Evolutionary conservation across 1,140 invertebrate genomes (phyloP), one percentile per base, ranked within the genome.

Genomic region (Grapholita molesta): DNA sequence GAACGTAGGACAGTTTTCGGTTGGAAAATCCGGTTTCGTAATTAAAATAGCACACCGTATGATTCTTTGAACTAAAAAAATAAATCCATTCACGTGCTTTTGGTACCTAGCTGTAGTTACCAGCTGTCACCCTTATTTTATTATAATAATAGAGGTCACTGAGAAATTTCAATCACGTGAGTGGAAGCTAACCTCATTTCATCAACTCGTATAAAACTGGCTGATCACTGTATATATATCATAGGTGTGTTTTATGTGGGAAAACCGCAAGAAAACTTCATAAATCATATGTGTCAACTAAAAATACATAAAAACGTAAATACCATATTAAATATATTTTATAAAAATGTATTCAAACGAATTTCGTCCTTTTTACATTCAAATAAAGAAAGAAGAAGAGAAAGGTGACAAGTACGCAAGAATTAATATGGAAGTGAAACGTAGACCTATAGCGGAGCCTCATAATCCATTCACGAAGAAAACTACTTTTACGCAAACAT

Each of bases 341-440:
- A 65, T 21, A 53, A 83, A 77, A 70, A 86, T 86, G 84, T 83
- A 84, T 80, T 83, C 84, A 7, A 88, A 89, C 64, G 83, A 88
- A n/a, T 86, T 88, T 68, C 80, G 88, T 8, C 88, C 86, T 55
- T 90, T 84, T 75, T 90, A 78, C 68, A 83, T 90, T 65, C 61
- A 83, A 1, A 78, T 89, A 18, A 83, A 69, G 68, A 89, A 90
- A 55, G 87, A 89, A 73, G 85, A 91, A 73, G 88, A 89, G 67
- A 91, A 91, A 70, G 87, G 86, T 23, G 89, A 91, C 32, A 84
- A 83, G 70, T 86, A 77, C 73, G 87, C 87, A 4, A 79, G 73
- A 68, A 89, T 91, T 23, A 88, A 84, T 70, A 84, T 91, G 87
- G 87, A 91, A 76, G 70, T 91, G 55, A 91, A 91, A 65, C 83